Evolutionary conservation across 2,888 invertebrate species (phyloP), one percentile per base, ranked within the genome.

Genomic region (Epicampocera succincta): DNA sequence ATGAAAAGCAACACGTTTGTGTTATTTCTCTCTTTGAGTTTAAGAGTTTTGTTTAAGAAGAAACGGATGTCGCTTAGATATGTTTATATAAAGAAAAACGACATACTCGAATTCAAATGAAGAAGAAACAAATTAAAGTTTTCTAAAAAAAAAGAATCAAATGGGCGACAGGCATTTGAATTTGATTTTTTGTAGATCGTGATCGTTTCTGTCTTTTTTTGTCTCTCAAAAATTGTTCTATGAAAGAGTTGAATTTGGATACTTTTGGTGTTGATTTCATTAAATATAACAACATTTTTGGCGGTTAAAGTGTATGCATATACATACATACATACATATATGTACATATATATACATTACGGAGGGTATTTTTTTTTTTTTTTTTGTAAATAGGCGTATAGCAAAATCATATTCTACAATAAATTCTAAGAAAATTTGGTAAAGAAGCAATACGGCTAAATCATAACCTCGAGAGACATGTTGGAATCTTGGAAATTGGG

Each of bases 1-100:
- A 83, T 79, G 84, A 83, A 84, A 83, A 83, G 76, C 79, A 81
- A 84, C 84, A 84, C 84, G 84, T 84, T 81, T 79, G 38, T 69
- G 69, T 76, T 33, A 61, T 61, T 76, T 56, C 58, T 65, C 58
- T 74, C 38, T 46, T 21, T 4, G 12, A 52, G 25, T 66, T 84
- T 63, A 72, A 66, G 66, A 76, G 52, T 83, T 78, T 50, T 58
- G 21, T 61, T 83, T 73, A 76, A 84, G 79, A 79, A 79, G 78
- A 77, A 84, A 71, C 83, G 84, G 84, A 84, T 83, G 83, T 84
- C 80, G 80, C 68, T 78, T 80, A 77, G 84, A 73, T 81, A 78
- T 71, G 48, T 50, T 50, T 38, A 68, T 48, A 25, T 42, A 19
- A 65, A 29, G 58, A 54, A 48, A 13, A 66, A 66, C 13, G 42